These are phyloP conservation scores for Sesamia inferens DNA, from an alignment of 2,888 invertebrate genomes.

Conservation along the genomic window DNA sequence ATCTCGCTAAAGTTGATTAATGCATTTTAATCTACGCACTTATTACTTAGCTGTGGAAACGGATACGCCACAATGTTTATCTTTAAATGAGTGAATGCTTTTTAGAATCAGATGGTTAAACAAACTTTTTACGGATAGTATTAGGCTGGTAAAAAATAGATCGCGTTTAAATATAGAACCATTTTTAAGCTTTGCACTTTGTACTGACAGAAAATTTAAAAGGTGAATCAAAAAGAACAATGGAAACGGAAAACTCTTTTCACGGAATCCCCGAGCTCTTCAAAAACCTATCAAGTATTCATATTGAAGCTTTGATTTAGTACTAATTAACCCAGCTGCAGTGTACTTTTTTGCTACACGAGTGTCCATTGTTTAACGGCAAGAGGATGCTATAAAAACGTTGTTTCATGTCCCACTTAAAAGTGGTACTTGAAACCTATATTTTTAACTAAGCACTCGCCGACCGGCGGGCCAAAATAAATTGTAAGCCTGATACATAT, in stretches of 20 bases:
- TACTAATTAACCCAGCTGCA: slow-evolving; percentile 70
- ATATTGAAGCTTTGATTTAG: slow-evolving; percentile 67
- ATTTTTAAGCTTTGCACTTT: not conserved
- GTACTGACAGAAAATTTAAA: not conserved
- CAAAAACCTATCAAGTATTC: slow-evolving; percentile 49
- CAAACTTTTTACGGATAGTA: not conserved
- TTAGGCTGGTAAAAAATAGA: not conserved
- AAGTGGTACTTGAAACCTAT: slow-evolving; percentile 82
- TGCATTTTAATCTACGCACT: slow-evolving; percentile 48
- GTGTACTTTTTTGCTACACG: slow-evolving; percentile 62
- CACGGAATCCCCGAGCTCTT: slow-evolving; percentile 18
- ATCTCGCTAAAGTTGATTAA: slow-evolving; percentile 59
- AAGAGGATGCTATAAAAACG: slow-evolving; percentile 74
- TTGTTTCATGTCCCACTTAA: slow-evolving; percentile 76
- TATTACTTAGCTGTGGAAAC: slow-evolving; percentile 39
- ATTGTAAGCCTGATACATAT: slow-evolving; percentile 68
- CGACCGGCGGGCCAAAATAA: slow-evolving; percentile 72
- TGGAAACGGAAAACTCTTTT: slow-evolving; percentile 9
- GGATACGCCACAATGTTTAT: slow-evolving; percentile 22
- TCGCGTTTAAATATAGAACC: not conserved
- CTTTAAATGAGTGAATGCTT: not conserved
- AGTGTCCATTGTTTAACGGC: slow-evolving; percentile 71
- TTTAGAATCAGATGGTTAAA: not conserved
- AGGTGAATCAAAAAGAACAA: slow-evolving; percentile 10
- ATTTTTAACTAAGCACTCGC: slow-evolving; percentile 79